Evolutionary conservation across 2,113 vertebrate species (phyloP).

Genomic region (Hypanus sabinus): DNA sequence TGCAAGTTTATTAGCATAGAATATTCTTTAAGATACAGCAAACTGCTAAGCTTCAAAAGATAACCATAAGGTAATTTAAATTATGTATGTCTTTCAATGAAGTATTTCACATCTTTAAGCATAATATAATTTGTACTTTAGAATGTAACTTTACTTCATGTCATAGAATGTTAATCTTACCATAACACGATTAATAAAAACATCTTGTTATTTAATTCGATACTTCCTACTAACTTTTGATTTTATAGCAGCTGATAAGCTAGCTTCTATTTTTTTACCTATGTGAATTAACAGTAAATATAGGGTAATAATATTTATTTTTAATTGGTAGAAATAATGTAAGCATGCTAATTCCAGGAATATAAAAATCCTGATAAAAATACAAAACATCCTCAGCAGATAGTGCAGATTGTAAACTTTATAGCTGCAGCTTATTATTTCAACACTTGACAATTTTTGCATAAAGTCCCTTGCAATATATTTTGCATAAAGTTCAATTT

Average conservation of each 20-base stretch:
- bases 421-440: neutral
- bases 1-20: conserved; percentile 29
- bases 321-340: neutral
- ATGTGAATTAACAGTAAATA: neutral
- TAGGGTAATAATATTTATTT: neutral
- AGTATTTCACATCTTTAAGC: neutral
- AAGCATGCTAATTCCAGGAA: conserved; percentile 11
- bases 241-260: neutral
- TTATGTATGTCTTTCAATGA: conserved; percentile 1
- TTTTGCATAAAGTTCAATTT: neutral
- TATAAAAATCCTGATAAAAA: neutral
- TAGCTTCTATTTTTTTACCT: neutral
- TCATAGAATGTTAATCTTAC: neutral
- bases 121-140: neutral
- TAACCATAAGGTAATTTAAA: neutral
- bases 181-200: neutral
- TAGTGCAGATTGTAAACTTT: neutral
- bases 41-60: conserved; percentile 11
- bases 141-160: neutral
- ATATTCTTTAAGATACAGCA: neutral
- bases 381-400: neutral
- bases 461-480: neutral
- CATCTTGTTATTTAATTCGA: neutral
- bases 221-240: neutral
- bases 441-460: neutral